Percentiles rank a stretch among this genome's conserved stretches.
Conservation (phyloP, 2,797 vertebrate species). For the Calcarius lapponicus region DNA sequence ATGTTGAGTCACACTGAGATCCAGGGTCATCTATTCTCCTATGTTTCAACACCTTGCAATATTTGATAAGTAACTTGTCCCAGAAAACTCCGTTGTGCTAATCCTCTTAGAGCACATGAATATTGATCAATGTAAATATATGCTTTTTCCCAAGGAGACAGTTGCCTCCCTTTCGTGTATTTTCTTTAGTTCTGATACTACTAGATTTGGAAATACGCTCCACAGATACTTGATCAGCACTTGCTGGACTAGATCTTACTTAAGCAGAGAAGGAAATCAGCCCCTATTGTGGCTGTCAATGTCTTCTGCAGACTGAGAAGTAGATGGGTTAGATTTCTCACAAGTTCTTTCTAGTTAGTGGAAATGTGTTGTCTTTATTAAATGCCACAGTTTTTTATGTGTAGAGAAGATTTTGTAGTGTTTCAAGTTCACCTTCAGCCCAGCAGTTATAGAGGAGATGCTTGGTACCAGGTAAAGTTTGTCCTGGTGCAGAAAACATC, state of each 20-base stretch:
- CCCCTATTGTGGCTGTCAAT: neutral
- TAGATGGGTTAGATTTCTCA: neutral
- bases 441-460: neutral
- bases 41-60: neutral
- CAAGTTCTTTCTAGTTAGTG: neutral
- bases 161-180: neutral
- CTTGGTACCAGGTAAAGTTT: neutral
- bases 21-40: neutral
- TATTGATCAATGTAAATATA: neutral
- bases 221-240: neutral
- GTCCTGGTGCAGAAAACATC: neutral
- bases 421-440: neutral
- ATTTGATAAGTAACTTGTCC: neutral
- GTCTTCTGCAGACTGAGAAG: neutral
- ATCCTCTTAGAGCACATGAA: neutral
- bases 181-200: neutral
- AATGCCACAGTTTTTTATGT: neutral
- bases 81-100: neutral
- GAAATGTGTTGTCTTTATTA: neutral
- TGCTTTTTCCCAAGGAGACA: neutral
- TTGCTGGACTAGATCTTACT: neutral
- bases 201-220: neutral
- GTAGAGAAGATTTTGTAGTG: neutral
- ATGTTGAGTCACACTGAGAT: neutral
- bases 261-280: neutral